phyloP scores from a whole-genome alignment of 2,888 invertebrate genomes.

The Diaperis boleti region DNA sequence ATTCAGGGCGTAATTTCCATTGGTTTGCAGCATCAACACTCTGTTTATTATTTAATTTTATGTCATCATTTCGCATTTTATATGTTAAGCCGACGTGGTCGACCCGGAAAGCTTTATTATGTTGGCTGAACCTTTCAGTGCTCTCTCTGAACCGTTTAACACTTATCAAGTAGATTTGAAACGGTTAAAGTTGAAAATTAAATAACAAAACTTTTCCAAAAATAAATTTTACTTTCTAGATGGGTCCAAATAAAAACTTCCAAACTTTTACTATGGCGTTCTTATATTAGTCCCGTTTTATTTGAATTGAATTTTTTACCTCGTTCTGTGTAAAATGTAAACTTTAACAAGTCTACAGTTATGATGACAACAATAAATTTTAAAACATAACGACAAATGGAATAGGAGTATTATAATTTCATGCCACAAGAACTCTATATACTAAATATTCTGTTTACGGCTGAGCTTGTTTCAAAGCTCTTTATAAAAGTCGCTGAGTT shows the following conservation, averaged over 20 bases:
- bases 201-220: background rate
- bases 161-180: background rate
- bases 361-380: slow-evolving; percentile 17
- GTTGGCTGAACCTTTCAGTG: background rate
- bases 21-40: too few species aligned
- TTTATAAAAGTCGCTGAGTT: slow-evolving; percentile 1
- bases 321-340: slow-evolving; percentile 2
- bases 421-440: slow-evolving; percentile 5
- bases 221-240: background rate
- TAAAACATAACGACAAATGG: slow-evolving; percentile 14
- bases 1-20: too few species aligned
- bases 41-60: too few species aligned
- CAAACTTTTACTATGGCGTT: background rate
- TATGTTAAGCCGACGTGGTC: background rate
- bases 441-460: slow-evolving; percentile 5
- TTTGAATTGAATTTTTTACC: slow-evolving; percentile 3
- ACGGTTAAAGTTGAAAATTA: background rate
- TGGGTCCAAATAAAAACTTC: background rate
- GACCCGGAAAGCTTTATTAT: too few species aligned
- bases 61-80: background rate
- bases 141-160: background rate
- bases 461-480: background rate
- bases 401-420: slow-evolving; percentile 18
- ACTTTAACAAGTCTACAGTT: background rate
- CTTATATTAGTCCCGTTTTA: background rate